These are phyloP conservation scores for Limnephilus marmoratus DNA, from an alignment of 2,888 invertebrate species.

Conservation along the genomic window DNA sequence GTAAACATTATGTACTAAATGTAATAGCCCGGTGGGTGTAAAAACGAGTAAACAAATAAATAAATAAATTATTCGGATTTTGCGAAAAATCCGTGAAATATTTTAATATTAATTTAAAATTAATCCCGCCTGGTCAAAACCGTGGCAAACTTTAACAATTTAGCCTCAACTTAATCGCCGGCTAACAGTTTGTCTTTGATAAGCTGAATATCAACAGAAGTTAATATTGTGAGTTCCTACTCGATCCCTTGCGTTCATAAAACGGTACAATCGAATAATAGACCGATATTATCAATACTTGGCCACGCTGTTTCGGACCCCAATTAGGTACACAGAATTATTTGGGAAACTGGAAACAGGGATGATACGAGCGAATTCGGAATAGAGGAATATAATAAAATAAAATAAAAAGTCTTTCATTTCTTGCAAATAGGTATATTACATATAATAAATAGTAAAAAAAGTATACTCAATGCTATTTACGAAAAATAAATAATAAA, in stretches of 20 bases:
- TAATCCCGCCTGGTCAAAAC: background rate
- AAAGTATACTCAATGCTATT: too few species aligned
- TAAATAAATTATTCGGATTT: too few species aligned
- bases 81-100: background rate
- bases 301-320: background rate
- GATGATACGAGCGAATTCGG: background rate
- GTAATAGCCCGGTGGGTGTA: too few species aligned
- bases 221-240: background rate
- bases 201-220: conserved; percentile 17
- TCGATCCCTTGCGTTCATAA: conserved; percentile 14
- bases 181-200: conserved; percentile 35
- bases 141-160: conserved; percentile 15
- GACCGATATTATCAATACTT: conserved; percentile 15
- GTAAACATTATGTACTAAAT: too few species aligned
- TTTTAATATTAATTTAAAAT: background rate
- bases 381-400: background rate
- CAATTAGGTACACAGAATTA: background rate
- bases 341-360: background rate
- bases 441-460: too few species aligned
- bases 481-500: too few species aligned
- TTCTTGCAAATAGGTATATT: too few species aligned
- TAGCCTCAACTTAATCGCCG: background rate
- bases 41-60: too few species aligned
- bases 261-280: conserved; percentile 7
- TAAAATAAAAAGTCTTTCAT: too few species aligned